Conservation (phyloP, 2,888 invertebrate genomes). For the Himalopsyche kuldschensis region DNA sequence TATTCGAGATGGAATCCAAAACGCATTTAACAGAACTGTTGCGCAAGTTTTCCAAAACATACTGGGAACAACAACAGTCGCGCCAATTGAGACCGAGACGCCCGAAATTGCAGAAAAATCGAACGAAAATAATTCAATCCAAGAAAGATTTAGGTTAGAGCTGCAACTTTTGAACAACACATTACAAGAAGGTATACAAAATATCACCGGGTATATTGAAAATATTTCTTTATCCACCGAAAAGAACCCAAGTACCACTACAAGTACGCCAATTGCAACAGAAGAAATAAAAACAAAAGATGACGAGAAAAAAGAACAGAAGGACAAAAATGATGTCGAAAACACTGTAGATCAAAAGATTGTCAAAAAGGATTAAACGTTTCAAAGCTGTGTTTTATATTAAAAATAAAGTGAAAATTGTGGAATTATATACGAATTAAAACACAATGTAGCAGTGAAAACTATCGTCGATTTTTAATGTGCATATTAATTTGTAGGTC, state of each 20-base stretch:
- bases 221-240: not conserved
- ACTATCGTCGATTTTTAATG: not conserved
- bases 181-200: slow-evolving; percentile 15
- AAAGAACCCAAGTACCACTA: not conserved
- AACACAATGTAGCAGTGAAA: not conserved
- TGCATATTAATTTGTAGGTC: not conserved
- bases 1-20: slow-evolving; percentile 8
- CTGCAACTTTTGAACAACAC: slow-evolving; percentile 15
- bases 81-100: not conserved
- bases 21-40: not conserved
- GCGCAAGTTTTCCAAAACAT: not conserved
- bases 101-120: not conserved
- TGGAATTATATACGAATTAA: not conserved
- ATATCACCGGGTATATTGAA: not conserved
- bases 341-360: not conserved
- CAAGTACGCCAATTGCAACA: not conserved
- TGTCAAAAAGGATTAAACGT: not conserved
- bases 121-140: not conserved
- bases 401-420: not conserved
- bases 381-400: not conserved
- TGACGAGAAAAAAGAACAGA: not conserved
- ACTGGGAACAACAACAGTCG: not conserved
- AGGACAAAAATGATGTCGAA: not conserved
- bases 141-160: slow-evolving; percentile 8
- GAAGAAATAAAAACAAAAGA: not conserved